These are phyloP conservation scores for Pseudomugil tenellus DNA, from an alignment of 2,797 vertebrate genomes.

Conservation along the genomic window DNA sequence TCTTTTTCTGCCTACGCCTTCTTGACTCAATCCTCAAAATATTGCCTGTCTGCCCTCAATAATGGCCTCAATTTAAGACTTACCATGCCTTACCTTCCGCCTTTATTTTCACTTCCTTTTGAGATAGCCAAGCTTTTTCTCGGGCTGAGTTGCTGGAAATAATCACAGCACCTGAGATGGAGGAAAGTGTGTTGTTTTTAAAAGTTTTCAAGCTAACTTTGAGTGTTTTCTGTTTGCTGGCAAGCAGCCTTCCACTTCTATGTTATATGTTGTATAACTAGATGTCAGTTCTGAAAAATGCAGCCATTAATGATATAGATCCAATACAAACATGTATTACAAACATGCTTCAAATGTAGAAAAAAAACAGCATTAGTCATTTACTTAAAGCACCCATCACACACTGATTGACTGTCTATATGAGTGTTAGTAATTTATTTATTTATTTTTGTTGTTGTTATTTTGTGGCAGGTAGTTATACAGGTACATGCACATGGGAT, in stretches of 20 bases:
- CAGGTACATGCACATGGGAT: conserved; percentile 25
- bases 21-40: conserved; percentile 55
- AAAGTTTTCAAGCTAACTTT: conserved; percentile 45
- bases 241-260: conserved; percentile 14
- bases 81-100: conserved; percentile 65
- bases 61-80: conserved; percentile 80
- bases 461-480: conserved; percentile 35
- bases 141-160: conserved; percentile 68
- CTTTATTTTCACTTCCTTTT: conserved; percentile 65
- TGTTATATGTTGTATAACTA: conserved; percentile 18
- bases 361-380: conserved; percentile 36
- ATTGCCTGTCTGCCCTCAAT: conserved; percentile 77
- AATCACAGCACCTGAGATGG: conserved; percentile 70
- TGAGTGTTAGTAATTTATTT: conserved; percentile 38
- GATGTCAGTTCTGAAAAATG: conserved; percentile 48
- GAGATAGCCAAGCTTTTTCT: conserved; percentile 60
- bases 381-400: conserved; percentile 28
- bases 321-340: conserved; percentile 33
- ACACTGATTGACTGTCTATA: conserved; percentile 21
- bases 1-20: conserved; percentile 47
- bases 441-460: too few species aligned
- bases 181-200: conserved; percentile 54
- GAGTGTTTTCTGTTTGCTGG: conserved; percentile 31
- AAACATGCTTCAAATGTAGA: conserved; percentile 46
- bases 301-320: conserved; percentile 12